These are phyloP conservation scores for Anguilla obscura DNA, from an alignment of 2,797 vertebrate species.

Conservation along the genomic window DNA sequence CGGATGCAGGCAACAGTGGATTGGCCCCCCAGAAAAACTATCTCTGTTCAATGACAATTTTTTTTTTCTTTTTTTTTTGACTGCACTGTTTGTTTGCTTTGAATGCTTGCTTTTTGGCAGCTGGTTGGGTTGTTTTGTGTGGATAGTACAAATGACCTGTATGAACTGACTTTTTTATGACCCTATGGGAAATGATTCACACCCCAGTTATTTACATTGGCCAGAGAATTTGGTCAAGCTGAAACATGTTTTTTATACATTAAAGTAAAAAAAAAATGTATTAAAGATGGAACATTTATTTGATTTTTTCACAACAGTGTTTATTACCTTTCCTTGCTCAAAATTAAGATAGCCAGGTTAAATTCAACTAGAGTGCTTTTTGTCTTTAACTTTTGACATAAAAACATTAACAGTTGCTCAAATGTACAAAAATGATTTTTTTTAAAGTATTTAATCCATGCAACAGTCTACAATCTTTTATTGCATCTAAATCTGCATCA, in stretches of 20 bases:
- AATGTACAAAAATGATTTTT: neutral
- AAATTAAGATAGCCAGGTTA: neutral
- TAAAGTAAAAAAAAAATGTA: neutral
- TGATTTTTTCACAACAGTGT: neutral
- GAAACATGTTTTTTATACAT: neutral
- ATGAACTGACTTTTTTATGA: conserved; percentile 66
- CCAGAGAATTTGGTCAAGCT: conserved; percentile 14
- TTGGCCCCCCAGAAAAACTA: neutral
- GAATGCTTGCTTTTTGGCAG: conserved; percentile 45
- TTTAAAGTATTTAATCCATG: neutral
- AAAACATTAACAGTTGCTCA: neutral
- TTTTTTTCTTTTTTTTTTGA: neutral
- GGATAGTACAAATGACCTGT: conserved; percentile 64
- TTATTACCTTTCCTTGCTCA: neutral
- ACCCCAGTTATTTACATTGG: conserved; percentile 63
- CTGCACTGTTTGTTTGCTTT: conserved; percentile 8
- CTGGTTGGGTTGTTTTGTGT: conserved; percentile 51
- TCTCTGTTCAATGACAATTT: neutral
- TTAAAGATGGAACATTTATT: neutral
- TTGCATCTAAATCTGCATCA: neutral
- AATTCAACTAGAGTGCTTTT: neutral
- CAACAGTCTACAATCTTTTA: neutral
- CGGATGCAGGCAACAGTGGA: neutral
- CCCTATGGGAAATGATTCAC: conserved; percentile 61
- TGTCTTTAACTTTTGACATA: neutral